Evolutionary conservation across 2,113 vertebrate genomes (phyloP).

Genomic region (Chrysemys picta): DNA sequence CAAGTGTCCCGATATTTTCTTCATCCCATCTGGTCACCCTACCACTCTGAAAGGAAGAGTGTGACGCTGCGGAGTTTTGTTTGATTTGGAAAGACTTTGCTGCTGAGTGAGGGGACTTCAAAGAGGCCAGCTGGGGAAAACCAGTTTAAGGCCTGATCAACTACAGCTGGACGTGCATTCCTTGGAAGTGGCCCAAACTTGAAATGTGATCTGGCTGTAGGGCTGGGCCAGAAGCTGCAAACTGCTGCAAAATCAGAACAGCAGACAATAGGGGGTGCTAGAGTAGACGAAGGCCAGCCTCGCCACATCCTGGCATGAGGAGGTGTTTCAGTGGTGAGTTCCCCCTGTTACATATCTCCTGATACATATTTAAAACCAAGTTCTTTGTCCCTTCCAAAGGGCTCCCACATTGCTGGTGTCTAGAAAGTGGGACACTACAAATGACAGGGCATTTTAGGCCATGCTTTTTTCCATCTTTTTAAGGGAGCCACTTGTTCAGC

Average conservation of each 20-base stretch:
- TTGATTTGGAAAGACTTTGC: neutral
- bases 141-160: neutral
- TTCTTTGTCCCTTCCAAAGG: slow-evolving; percentile 55
- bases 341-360: neutral
- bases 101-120: neutral
- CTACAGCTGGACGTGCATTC: neutral
- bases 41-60: neutral
- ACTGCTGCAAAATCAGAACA: neutral
- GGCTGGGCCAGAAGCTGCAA: neutral
- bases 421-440: slow-evolving; percentile 30
- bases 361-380: neutral
- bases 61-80: neutral
- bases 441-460: slow-evolving; percentile 38
- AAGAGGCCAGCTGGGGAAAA: neutral
- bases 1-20: too few relatives aligned
- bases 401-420: slow-evolving; percentile 40
- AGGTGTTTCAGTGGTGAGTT: neutral
- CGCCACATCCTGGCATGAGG: neutral
- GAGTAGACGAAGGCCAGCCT: neutral
- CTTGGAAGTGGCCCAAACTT: neutral
- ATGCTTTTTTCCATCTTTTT: slow-evolving; percentile 34
- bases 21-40: too few relatives aligned
- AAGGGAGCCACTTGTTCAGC: slow-evolving; percentile 44
- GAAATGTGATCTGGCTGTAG: neutral
- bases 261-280: neutral